Evolutionary conservation across 2,113 vertebrate genomes (phyloP).

Genomic region (Chloebia gouldiae): DNA sequence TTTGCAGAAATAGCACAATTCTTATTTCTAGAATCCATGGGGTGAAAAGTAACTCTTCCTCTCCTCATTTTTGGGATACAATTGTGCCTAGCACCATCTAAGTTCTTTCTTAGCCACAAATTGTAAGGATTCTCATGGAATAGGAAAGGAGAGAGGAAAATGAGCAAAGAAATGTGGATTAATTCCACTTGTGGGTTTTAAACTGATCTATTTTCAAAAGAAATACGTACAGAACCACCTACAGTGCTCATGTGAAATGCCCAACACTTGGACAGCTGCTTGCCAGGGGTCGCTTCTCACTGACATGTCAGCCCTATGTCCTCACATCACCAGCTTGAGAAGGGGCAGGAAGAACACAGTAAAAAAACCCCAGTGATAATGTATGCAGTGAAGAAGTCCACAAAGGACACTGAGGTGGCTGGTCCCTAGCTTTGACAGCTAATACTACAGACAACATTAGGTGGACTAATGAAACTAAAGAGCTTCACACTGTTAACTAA

Average conservation of each 20-base stretch:
- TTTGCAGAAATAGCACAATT: neutral
- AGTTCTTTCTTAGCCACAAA: neutral
- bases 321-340: neutral
- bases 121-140: neutral
- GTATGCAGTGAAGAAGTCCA: neutral
- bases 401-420: neutral
- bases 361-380: neutral
- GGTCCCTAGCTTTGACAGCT: neutral
- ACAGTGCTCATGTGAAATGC: neutral
- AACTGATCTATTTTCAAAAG: neutral
- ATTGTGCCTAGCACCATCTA: neutral
- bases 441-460: neutral
- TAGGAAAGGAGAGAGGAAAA: neutral
- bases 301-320: fast-evolving
- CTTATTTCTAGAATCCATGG: neutral
- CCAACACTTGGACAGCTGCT: fast-evolving
- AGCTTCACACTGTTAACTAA: neutral
- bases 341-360: neutral
- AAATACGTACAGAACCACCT: neutral
- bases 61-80: neutral
- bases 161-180: fast-evolving
- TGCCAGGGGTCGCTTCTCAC: neutral
- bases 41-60: neutral
- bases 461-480: neutral
- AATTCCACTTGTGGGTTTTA: neutral